Conservation (phyloP, 2,797 vertebrate species). For the Xiphophorus birchmanni region DNA sequence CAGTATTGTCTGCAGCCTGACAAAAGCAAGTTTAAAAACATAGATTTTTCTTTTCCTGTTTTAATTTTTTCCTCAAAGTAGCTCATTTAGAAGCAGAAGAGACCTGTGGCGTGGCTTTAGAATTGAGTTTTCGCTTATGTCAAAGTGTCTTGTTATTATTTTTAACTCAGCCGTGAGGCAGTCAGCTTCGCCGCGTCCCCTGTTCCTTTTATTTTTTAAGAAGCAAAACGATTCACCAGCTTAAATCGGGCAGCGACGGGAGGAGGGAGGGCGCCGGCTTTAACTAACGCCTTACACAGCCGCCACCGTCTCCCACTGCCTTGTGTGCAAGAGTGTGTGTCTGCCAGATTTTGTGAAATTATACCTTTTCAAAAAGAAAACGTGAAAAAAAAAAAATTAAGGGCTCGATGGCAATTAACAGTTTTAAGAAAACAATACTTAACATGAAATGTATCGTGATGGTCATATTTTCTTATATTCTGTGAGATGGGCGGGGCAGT, state of each 20-base stretch:
- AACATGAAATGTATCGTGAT: conserved; percentile 81
- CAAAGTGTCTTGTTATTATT: conserved; percentile 70
- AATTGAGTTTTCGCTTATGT: conserved; percentile 65
- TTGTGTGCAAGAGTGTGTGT: conserved; percentile 71
- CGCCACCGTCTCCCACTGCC: conserved; percentile 76
- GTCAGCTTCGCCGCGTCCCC: conserved; percentile 67
- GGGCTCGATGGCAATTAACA: conserved; percentile 84
- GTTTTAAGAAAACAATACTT: conserved; percentile 81
- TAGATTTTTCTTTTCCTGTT: conserved; percentile 66
- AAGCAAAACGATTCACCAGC: conserved; percentile 82
- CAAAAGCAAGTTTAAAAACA: conserved; percentile 62
- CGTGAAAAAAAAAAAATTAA: conserved; percentile 73
- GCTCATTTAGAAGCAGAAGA: conserved; percentile 72
- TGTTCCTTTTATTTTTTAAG: conserved; percentile 46
- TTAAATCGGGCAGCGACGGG: conserved; percentile 68
- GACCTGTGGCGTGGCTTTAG: conserved; percentile 55
- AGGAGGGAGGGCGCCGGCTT: conserved; percentile 67
- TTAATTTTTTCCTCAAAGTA: conserved; percentile 68
- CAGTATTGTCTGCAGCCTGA: conserved; percentile 81
- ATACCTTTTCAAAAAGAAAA: conserved; percentile 70
- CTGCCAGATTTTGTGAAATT: conserved; percentile 79
- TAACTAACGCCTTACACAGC: conserved; percentile 81
- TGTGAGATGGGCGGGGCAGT: conserved; percentile 68
- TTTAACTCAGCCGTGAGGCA: conserved; percentile 64
- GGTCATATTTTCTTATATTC: conserved; percentile 82